These are phyloP conservation scores for Sprattus sprattus DNA, from an alignment of 2,113 vertebrate genomes.

Conservation along the genomic window DNA sequence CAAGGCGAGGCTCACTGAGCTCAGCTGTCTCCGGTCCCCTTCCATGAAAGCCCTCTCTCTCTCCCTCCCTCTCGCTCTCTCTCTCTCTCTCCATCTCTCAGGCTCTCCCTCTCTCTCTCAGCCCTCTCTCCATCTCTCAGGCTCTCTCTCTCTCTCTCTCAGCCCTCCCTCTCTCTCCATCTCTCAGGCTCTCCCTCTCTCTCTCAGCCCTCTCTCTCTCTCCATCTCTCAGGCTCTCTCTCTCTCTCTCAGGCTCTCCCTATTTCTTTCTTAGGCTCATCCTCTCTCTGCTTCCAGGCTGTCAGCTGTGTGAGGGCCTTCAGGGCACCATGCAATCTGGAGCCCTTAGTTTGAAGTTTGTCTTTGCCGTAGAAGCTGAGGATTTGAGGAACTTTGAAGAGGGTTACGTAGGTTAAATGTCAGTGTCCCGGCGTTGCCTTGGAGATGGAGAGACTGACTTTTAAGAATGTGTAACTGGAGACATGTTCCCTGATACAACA, in stretches of 20 bases:
- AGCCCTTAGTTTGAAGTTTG: background rate
- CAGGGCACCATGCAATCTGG: background rate
- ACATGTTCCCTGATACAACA: background rate
- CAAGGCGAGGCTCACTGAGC: conserved; percentile 15
- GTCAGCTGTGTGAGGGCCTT: background rate
- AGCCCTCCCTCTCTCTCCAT: background rate
- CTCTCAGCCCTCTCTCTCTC: background rate
- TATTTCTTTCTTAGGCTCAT: background rate
- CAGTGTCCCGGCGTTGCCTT: background rate
- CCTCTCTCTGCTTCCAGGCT: background rate
- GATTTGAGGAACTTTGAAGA: background rate
- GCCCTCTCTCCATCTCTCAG: background rate
- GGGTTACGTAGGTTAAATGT: background rate
- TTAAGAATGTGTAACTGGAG: background rate
- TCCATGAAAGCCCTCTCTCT: background rate
- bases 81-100: background rate
- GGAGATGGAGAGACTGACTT: background rate
- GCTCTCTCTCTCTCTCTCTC: background rate
- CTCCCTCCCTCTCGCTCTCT: background rate
- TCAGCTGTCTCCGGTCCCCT: conserved; percentile 28
- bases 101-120: background rate
- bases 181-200: background rate
- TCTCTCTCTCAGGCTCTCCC: background rate
- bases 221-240: background rate
- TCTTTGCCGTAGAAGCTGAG: background rate